Conservation (phyloP, 2,888 invertebrate species). For the Ditylenchus weischeri region DNA sequence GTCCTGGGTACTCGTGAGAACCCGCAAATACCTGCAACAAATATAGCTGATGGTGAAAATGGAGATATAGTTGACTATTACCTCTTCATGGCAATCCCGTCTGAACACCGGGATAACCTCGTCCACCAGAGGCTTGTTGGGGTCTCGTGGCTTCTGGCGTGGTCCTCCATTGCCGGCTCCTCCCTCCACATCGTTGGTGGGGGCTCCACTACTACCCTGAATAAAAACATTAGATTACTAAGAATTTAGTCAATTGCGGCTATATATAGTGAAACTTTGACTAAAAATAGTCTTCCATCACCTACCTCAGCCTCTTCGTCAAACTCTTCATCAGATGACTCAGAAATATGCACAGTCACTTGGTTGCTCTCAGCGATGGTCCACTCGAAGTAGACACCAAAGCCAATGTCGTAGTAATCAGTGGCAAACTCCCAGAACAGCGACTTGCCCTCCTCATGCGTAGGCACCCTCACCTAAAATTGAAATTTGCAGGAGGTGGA, state of each 20-base stretch:
- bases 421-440: slow-evolving; percentile 99
- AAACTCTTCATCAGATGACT: slow-evolving; percentile 80
- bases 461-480: slow-evolving; percentile 79
- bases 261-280: too few species aligned
- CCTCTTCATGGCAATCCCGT: slow-evolving; percentile 88
- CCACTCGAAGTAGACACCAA: slow-evolving; percentile 98
- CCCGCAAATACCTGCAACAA: slow-evolving; percentile 79
- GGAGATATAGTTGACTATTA: slow-evolving; percentile 56
- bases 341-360: slow-evolving; percentile 87
- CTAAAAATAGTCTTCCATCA: not conserved
- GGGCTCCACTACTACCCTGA: slow-evolving; percentile 10
- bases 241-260: not conserved
- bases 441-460: slow-evolving; percentile 84
- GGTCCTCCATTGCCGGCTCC: slow-evolving; percentile 61
- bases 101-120: slow-evolving; percentile 90
- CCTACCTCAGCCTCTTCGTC: slow-evolving; percentile 42
- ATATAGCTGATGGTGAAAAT: not conserved
- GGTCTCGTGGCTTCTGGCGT: slow-evolving; percentile 36
- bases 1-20: slow-evolving; percentile 90
- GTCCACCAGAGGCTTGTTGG: slow-evolving; percentile 68
- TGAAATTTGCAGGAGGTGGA: too few species aligned
- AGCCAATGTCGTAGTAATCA: slow-evolving; percentile 88
- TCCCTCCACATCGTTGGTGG: slow-evolving; percentile 67
- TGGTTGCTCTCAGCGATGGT: slow-evolving; percentile 70
- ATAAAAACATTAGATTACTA: not conserved